Percentiles rank a stretch among this genome's conserved stretches.
phyloP scores from a whole-genome alignment of 2,888 invertebrate species.

The Leucozona laternaria region DNA sequence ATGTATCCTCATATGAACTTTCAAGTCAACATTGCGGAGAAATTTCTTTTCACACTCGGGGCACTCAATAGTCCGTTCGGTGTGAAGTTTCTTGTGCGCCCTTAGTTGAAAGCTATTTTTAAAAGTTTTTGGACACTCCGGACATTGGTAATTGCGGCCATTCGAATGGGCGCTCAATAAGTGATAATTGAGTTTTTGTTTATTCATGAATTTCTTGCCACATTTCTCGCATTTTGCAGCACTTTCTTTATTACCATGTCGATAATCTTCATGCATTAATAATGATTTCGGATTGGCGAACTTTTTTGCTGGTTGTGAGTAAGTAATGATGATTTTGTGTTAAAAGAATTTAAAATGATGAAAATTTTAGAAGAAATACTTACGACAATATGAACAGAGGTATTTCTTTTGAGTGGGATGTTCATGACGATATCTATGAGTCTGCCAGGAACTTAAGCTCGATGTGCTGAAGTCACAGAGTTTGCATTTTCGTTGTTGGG shows the following conservation, averaged over 20 bases:
- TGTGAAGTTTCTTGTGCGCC: constrained; percentile 77
- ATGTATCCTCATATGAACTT: constrained; percentile 77
- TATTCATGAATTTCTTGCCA: constrained; percentile 42
- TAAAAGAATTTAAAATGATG: background rate
- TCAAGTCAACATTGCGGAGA: constrained; percentile 76
- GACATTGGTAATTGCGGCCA: constrained; percentile 74
- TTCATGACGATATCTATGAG: constrained; percentile 49
- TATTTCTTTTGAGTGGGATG: constrained; percentile 53
- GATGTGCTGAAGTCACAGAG: constrained; percentile 45
- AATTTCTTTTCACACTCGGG: constrained; percentile 77
- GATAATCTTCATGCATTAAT: constrained; percentile 72
- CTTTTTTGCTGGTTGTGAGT: constrained; percentile 55
- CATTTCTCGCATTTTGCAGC: constrained; percentile 52
- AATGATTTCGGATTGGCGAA: constrained; percentile 68
- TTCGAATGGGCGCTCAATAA: constrained; percentile 45
- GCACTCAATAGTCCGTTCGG: constrained; percentile 75
- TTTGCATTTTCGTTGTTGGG: constrained; percentile 44
- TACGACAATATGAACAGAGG: constrained; percentile 67
- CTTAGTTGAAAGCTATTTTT: constrained; percentile 76
- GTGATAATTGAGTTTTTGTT: constrained; percentile 52
- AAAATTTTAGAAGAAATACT: background rate
- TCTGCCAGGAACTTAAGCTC: constrained; percentile 25
- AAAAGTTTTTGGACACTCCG: constrained; percentile 77
- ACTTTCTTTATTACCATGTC: constrained; percentile 54
- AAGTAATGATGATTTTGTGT: background rate